phyloP scores from a whole-genome alignment of 2,888 invertebrate genomes.

The Xestobium rufovillosum region DNA sequence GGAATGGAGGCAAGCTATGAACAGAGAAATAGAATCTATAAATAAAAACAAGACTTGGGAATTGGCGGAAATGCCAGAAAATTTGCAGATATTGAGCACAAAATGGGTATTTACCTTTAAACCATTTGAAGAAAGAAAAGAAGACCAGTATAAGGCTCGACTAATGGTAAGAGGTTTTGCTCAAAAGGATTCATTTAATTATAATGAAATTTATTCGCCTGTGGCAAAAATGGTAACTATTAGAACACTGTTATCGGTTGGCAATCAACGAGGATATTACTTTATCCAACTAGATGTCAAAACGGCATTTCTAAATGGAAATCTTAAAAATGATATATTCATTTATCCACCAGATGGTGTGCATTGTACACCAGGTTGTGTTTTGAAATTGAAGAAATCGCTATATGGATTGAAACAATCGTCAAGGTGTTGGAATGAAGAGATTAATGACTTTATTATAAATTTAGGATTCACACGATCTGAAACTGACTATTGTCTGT shows the following conservation, averaged over 20 bases:
- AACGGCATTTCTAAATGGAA: conserved; percentile 22
- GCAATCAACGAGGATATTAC: conserved; percentile 23
- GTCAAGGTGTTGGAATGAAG: conserved; percentile 21
- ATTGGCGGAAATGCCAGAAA: conserved; percentile 8
- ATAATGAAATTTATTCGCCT: conserved; percentile 29
- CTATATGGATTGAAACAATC: conserved; percentile 16
- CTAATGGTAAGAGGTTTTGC: conserved; percentile 30
- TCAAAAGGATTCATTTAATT: conserved; percentile 23
- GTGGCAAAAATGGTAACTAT: conserved; percentile 27
- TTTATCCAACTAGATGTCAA: conserved; percentile 23
- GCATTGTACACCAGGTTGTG: not conserved
- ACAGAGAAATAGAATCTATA: conserved; percentile 16
- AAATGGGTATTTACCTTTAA: conserved; percentile 18
- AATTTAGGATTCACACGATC: conserved; percentile 15
- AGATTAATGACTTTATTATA: conserved; percentile 19
- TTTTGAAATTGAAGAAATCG: conserved; percentile 15
- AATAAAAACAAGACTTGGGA: conserved; percentile 14
- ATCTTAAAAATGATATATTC: conserved; percentile 16
- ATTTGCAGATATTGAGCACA: conserved; percentile 11
- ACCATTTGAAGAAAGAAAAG: conserved; percentile 26
- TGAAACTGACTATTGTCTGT: conserved; percentile 19
- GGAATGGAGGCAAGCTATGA: conserved; percentile 12
- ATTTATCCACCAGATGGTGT: conserved; percentile 19
- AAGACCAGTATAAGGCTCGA: conserved; percentile 26
- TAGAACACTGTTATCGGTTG: conserved; percentile 23